Base-by-base conservation (phyloP, 2,797 vertebrate genomes). In the Neosilurus mollespiculum region DNA sequence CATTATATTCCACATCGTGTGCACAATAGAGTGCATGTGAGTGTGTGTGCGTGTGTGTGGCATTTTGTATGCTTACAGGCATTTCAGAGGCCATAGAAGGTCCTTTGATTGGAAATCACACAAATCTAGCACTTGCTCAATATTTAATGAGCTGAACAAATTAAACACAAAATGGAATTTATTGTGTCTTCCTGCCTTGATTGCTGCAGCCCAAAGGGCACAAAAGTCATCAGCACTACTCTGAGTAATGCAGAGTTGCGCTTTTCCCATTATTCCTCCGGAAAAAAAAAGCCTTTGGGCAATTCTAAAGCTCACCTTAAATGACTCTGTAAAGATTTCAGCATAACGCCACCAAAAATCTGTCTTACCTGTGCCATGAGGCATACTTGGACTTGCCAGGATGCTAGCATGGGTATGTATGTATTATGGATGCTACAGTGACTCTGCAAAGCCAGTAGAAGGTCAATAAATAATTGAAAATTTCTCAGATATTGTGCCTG, bases 101-200 rank as follows among this genome's bases (percentile, higher is more conserved):
- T 62, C 87, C 64, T 87, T 90, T 88, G 92, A 93, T 92, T 93
- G 91, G 89, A 92, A 92, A 92, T 93, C 91, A 89, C 91, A 93
- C 92, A 93, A 92, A 92, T 93, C 92, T 92, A 92, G 90, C 88
- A 90, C 88, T 90, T 89, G 91, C 88, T 94, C 91, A 93, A 91
- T 94, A 94, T 92, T 94, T 94, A 93, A 94, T 93, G 92, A 94
- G 92, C 90, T 89, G 90, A 90, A 92, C 89, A 94, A 94, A 94
- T 94, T 93, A 94, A 92, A 90, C 90, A 90, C 88, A 91, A 90
- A 91, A 91, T 91, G 89, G 89, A 91, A 93, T 94, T 92, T 89
- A 92, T 91, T 89, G 91, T 91, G 89, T 87, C 88, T 90, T 88
- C 90, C 87, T 77, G 86, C 89, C 30, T 84, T 88, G 89, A 90